A percentile compares a stretch with the other conserved stretches of the same genome.
Conservation (phyloP, 2,888 invertebrate species). For the Buathra laborator region DNA sequence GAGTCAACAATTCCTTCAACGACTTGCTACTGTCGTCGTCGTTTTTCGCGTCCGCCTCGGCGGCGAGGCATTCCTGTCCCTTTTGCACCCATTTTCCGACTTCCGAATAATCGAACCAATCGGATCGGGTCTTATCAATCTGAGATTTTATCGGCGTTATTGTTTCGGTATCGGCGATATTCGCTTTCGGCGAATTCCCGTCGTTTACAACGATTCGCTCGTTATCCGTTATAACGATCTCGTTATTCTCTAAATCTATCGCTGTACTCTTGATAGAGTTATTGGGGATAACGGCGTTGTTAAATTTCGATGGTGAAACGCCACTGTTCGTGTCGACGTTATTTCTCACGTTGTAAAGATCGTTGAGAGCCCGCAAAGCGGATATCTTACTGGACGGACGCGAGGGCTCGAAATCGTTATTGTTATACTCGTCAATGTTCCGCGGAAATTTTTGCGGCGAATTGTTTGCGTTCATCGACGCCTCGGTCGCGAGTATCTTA, state of each 20-base stretch:
- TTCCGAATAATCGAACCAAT: constrained; percentile 81
- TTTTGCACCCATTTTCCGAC: constrained; percentile 81
- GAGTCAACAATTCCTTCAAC: constrained; percentile 90
- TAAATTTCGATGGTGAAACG: constrained; percentile 22
- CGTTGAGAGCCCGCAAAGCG: constrained; percentile 80
- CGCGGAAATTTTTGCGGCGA: constrained; percentile 73
- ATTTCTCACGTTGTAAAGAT: constrained; percentile 78
- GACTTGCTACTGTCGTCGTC: constrained; percentile 84
- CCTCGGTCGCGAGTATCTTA: constrained; percentile 83
- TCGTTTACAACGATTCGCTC: constrained; percentile 22
- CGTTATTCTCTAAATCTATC: constrained; percentile 56
- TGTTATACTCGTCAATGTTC: constrained; percentile 79
- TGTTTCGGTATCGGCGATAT: constrained; percentile 35
- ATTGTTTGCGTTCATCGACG: constrained; percentile 74
- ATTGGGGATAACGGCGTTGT: constrained; percentile 17
- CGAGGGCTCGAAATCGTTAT: constrained; percentile 74
- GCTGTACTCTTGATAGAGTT: neutral
- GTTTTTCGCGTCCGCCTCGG: constrained; percentile 70
- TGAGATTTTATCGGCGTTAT: constrained; percentile 50
- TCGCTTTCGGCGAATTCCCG: constrained; percentile 11
- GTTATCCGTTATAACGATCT: constrained; percentile 38
- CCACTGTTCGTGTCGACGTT: constrained; percentile 65
- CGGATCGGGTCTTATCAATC: constrained; percentile 71
- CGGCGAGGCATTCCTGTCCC: constrained; percentile 65
- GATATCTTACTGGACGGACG: constrained; percentile 78